phyloP scores from a whole-genome alignment of 2,888 invertebrate species.

The Lordiphosa fenestrarum region DNA sequence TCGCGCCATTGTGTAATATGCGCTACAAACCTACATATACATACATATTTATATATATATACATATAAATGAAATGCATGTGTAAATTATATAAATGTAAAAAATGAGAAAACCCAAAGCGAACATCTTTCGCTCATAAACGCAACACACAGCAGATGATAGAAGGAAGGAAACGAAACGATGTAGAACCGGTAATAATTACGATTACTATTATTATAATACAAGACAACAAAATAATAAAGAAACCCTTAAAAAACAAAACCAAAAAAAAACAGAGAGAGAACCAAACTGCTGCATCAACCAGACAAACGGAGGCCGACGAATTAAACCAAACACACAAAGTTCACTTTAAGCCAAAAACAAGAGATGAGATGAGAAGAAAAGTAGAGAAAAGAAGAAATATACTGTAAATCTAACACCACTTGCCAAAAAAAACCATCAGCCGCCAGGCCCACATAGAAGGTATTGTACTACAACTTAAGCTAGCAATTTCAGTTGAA shows the following conservation, averaged over 20 bases:
- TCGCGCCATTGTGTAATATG: constrained; percentile 67
- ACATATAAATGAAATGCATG: constrained; percentile 38
- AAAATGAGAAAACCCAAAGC: constrained; percentile 24
- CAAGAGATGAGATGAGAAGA: not conserved
- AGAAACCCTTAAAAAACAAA: constrained; percentile 50
- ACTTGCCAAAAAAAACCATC: constrained; percentile 14
- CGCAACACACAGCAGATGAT: constrained; percentile 33
- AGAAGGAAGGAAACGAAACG: constrained; percentile 28
- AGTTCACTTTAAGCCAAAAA: not conserved
- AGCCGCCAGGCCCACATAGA: constrained; percentile 3
- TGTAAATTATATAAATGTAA: constrained; percentile 63
- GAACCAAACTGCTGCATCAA: constrained; percentile 1
- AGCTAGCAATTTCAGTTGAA: constrained; percentile 1
- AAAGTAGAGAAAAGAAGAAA: not conserved
- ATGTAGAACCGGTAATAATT: constrained; percentile 56
- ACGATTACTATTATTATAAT: constrained; percentile 64
- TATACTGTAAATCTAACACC: constrained; percentile 43
- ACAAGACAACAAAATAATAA: constrained; percentile 53
- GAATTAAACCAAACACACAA: not conserved
- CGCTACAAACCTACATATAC: constrained; percentile 46
- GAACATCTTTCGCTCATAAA: constrained; percentile 38
- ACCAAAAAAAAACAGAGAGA: constrained; percentile 8
- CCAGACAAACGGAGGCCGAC: not conserved
- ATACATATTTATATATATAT: constrained; percentile 31
- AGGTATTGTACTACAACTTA: constrained; percentile 35